Conservation (phyloP, 2,113 vertebrate species). For the Shinisaurus crocodilurus region DNA sequence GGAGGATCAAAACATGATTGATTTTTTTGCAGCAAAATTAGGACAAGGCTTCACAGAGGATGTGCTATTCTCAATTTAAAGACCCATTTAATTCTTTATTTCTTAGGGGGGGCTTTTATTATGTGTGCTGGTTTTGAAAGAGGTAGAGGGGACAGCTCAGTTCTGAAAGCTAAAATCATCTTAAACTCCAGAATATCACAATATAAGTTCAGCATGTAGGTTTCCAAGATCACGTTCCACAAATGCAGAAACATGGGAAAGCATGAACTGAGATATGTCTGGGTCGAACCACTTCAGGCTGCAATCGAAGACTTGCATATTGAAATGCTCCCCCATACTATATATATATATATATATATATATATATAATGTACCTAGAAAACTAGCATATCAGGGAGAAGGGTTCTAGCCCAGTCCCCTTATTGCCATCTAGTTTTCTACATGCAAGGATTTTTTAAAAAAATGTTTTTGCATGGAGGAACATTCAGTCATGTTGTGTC, state of each 20-base stretch:
- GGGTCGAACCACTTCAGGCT: too few relatives aligned
- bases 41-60: constrained; percentile 40
- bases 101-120: constrained; percentile 6
- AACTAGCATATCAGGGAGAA: neutral
- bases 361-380: neutral
- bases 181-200: neutral
- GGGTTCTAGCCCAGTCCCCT: neutral
- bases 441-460: neutral
- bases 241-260: too few relatives aligned
- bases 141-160: neutral
- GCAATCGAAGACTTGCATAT: too few relatives aligned
- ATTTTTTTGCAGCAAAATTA: constrained; percentile 19
- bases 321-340: neutral
- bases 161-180: neutral
- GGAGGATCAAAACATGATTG: constrained; percentile 19
- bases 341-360: too few relatives aligned
- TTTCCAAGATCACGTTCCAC: too few relatives aligned
- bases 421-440: neutral
- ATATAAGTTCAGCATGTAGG: too few relatives aligned
- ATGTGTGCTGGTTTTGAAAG: neutral
- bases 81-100: constrained; percentile 34
- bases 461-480: too few relatives aligned
- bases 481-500: neutral
- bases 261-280: neutral
- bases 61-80: constrained; percentile 32